phyloP scores from a whole-genome alignment of 2,113 vertebrate species.

The Hyaena hyaena region DNA sequence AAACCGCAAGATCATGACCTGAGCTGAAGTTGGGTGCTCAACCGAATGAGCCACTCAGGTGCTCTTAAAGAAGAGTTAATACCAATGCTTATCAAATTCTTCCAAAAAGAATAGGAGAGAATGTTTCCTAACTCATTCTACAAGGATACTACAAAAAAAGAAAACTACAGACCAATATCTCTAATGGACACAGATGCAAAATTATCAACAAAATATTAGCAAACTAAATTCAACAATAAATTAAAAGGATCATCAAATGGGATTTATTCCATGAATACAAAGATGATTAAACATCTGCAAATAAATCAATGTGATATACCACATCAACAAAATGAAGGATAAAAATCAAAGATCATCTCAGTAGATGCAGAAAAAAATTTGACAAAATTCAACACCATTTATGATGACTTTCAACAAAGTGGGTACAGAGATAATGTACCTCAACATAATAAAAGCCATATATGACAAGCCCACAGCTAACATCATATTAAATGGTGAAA shows the following conservation, averaged over 20 bases:
- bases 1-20: too few relatives aligned
- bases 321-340: not conserved
- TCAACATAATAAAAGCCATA: not conserved
- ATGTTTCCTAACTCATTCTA: not conserved
- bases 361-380: not conserved
- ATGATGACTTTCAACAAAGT: not conserved
- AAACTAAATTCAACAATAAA: not conserved
- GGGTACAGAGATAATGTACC: not conserved
- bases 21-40: too few relatives aligned
- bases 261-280: not conserved
- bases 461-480: not conserved
- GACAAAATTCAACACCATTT: not conserved
- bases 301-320: not conserved
- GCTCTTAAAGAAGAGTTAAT: not conserved
- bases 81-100: not conserved
- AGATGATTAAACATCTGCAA: not conserved
- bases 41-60: too few relatives aligned
- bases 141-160: not conserved
- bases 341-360: not conserved
- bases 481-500: not conserved
- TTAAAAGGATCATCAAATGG: not conserved
- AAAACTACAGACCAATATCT: not conserved
- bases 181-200: not conserved
- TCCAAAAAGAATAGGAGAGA: not conserved
- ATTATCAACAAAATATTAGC: not conserved